Conservation (phyloP, 2,797 vertebrate genomes). For the Dermochelys coriacea region DNA sequence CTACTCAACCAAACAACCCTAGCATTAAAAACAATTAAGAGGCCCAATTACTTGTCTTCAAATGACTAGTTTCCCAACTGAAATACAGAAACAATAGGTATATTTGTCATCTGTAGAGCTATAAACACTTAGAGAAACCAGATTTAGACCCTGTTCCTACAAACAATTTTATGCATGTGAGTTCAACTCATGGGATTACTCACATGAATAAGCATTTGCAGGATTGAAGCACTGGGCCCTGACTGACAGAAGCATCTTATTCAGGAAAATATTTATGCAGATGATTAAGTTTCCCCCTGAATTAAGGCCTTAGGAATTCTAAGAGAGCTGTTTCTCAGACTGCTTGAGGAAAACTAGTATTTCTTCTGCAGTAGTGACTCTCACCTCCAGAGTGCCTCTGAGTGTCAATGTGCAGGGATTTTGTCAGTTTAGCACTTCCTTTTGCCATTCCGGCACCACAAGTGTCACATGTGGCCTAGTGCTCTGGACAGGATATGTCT, state of each 20-base stretch:
- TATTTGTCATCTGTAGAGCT: not conserved
- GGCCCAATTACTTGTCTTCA: not conserved
- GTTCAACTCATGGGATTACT: not conserved
- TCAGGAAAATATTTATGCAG: not conserved
- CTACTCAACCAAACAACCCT: conserved; percentile 2
- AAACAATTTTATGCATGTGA: not conserved
- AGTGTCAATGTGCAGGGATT: not conserved
- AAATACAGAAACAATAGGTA: not conserved
- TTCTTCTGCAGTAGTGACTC: not conserved
- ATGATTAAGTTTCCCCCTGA: not conserved
- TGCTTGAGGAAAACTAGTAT: not conserved
- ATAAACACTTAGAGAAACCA: not conserved
- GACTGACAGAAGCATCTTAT: not conserved
- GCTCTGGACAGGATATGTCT: not conserved
- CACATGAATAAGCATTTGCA: not conserved
- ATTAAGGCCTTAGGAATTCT: not conserved
- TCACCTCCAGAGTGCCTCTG: not conserved
- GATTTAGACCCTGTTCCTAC: not conserved
- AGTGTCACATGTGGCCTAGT: not conserved
- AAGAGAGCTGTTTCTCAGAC: not conserved
- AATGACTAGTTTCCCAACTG: not conserved
- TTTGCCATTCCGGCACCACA: not conserved
- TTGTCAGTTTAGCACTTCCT: not conserved
- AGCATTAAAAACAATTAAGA: conserved; percentile 20
- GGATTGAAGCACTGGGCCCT: not conserved